Conservation (phyloP, 2,113 vertebrate species). For the Grammomys surdaster region DNA sequence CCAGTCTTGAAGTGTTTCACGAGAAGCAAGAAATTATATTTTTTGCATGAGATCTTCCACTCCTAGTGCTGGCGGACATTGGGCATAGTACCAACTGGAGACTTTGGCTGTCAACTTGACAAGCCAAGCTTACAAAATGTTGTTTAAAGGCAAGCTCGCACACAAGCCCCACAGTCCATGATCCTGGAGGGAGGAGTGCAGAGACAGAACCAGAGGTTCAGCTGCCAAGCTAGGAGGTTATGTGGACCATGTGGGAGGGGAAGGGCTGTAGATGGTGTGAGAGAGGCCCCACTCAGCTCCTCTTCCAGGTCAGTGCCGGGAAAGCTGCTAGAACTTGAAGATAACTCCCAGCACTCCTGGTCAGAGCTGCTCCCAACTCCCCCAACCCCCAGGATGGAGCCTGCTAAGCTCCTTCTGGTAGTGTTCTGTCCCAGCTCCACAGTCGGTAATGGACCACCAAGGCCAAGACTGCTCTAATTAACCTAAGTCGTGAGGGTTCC, state of each 20-base stretch:
- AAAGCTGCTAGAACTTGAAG: background rate
- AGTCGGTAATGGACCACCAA: background rate
- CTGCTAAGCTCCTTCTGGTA: background rate
- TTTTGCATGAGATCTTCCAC: background rate
- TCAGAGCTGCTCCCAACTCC: no score
- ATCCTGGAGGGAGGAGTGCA: background rate
- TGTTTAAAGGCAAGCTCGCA: background rate
- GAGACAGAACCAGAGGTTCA: background rate
- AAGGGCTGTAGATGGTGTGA: no score
- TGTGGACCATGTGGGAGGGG: background rate
- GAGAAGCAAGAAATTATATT: background rate
- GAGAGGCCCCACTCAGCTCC: background rate
- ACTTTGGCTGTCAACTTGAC: background rate
- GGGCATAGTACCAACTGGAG: background rate
- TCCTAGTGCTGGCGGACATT: background rate
- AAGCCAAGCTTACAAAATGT: background rate
- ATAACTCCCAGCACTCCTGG: background rate
- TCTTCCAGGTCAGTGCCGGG: background rate
- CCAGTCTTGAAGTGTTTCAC: background rate
- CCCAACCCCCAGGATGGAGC: no score
- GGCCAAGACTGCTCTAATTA: background rate
- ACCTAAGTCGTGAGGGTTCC: background rate
- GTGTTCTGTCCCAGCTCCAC: rapidly evolving
- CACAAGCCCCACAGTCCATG: background rate
- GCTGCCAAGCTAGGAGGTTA: background rate